phyloP scores from a whole-genome alignment of 2,797 vertebrate species.

The Catharus ustulatus region DNA sequence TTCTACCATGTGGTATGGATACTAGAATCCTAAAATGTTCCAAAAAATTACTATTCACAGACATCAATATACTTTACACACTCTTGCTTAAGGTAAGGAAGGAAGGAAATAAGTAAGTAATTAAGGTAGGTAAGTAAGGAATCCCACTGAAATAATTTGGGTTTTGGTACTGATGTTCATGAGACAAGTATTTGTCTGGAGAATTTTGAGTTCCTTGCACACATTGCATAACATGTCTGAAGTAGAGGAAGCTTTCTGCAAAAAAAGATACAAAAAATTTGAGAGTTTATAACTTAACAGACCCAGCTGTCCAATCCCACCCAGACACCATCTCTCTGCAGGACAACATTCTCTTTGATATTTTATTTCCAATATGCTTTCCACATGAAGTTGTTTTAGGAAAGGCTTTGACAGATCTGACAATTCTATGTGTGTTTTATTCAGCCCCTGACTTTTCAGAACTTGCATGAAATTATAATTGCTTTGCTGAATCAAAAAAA shows the following conservation, averaged over 20 bases:
- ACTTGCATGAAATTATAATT: neutral
- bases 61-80: neutral
- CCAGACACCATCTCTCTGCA: neutral
- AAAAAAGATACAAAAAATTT: neutral
- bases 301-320: neutral
- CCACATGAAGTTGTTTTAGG: neutral
- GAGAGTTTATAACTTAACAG: neutral
- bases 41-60: neutral
- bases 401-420: neutral
- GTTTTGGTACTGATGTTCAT: neutral
- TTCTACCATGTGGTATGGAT: neutral
- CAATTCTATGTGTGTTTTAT: neutral
- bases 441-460: neutral
- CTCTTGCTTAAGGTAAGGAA: neutral
- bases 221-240: neutral
- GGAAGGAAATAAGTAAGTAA: neutral
- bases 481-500: neutral
- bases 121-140: neutral
- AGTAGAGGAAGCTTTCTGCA: fast-evolving
- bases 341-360: neutral
- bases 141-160: neutral
- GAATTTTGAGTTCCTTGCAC: neutral
- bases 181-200: neutral
- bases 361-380: neutral
- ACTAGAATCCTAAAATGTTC: neutral